These are phyloP conservation scores for Drosophila lowei DNA, from an alignment of 1,140 invertebrate species.

Conservation along the genomic window DNA sequence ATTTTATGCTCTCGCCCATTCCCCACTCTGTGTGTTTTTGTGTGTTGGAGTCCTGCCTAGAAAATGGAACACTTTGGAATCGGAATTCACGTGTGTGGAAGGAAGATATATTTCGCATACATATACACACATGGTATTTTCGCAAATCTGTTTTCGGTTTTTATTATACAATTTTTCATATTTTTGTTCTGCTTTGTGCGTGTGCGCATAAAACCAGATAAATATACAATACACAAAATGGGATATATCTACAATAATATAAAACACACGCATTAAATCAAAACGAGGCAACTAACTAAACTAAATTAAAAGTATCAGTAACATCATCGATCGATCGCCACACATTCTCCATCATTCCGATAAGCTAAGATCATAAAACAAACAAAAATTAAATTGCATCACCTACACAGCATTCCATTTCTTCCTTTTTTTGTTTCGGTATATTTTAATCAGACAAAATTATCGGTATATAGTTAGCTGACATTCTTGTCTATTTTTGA, in stretches of 20 bases:
- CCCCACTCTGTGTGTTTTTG: too few relatives aligned
- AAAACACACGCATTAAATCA: conserved; percentile 57
- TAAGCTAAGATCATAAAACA: conserved; percentile 22
- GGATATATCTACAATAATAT: conserved; percentile 37
- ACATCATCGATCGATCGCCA: conserved; percentile 19
- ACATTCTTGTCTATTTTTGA: conserved; percentile 12
- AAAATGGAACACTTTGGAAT: too few relatives aligned
- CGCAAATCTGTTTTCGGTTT: conserved; percentile 19
- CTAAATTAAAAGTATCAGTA: conserved; percentile 73
- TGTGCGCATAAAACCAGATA: conserved; percentile 50
- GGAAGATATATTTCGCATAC: not conserved
- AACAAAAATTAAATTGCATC: conserved; percentile 5
- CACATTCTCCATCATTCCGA: conserved; percentile 23
- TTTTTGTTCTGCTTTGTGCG: conserved; percentile 32
- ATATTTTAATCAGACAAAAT: conserved; percentile 12
- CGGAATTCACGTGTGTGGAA: not conserved
- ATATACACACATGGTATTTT: conserved; percentile 1
- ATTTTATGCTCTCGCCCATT: too few relatives aligned
- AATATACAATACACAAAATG: conserved; percentile 61
- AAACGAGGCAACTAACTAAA: conserved; percentile 58
- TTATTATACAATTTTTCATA: conserved; percentile 58
- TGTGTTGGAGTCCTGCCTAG: too few relatives aligned
- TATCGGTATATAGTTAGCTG: not conserved
- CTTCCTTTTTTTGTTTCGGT: conserved; percentile 4
- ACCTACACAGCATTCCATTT: not conserved